Percentiles rank a stretch among this genome's conserved stretches.
These are phyloP conservation scores for Orientallactaga sibirica DNA, from an alignment of 2,797 vertebrate species.

Conservation along the genomic window DNA sequence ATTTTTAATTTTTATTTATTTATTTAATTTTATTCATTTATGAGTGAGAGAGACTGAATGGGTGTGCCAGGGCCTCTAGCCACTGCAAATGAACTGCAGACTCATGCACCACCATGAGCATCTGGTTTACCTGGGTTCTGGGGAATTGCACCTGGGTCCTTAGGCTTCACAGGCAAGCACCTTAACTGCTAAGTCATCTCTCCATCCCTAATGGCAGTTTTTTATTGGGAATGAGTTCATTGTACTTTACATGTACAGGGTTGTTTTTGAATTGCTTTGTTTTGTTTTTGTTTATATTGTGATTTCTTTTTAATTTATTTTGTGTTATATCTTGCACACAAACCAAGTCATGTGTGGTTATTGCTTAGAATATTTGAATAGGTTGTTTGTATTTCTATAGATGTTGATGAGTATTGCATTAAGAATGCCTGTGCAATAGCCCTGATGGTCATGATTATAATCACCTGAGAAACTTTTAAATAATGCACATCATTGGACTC, in stretches of 20 bases:
- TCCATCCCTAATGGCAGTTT: too few species aligned
- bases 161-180: too few species aligned
- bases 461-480: neutral
- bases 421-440: neutral
- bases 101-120: too few species aligned
- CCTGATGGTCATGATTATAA: neutral
- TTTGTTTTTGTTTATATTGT: neutral
- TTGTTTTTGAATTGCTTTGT: too few species aligned
- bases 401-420: neutral
- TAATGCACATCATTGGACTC: neutral
- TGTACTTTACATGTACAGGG: neutral
- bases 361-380: neutral
- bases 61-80: too few species aligned
- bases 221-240: neutral
- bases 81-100: too few species aligned
- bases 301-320: conserved; percentile 1
- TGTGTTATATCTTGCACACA: neutral
- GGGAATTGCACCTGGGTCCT: too few species aligned
- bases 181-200: too few species aligned
- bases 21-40: too few species aligned
- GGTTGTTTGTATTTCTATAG: neutral
- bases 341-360: neutral
- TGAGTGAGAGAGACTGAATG: too few species aligned
- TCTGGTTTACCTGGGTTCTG: too few species aligned
- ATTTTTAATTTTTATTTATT: neutral